phyloP scores from a whole-genome alignment of 2,797 vertebrate genomes.

The Sus cebifrons region DNA sequence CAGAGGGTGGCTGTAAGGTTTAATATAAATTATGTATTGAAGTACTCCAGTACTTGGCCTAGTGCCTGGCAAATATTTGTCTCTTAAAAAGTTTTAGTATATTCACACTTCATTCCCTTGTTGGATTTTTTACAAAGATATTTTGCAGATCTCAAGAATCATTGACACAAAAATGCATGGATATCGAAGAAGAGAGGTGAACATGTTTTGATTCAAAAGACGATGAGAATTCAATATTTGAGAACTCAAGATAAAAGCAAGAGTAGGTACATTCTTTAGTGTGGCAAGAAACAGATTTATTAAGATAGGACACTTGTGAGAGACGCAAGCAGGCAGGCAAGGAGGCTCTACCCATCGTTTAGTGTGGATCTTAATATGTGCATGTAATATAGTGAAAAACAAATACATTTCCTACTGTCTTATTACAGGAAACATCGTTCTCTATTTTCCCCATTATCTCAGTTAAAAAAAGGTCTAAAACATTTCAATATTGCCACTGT shows the following conservation, averaged over 20 bases:
- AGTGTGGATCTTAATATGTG: neutral
- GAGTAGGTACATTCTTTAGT: neutral
- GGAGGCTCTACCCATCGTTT: neutral
- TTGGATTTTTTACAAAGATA: neutral
- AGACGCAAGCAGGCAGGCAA: no score
- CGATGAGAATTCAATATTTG: neutral
- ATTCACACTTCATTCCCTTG: neutral
- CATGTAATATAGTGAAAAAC: neutral
- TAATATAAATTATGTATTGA: neutral
- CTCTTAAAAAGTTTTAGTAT: neutral
- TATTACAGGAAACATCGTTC: neutral
- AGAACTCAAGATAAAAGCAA: neutral
- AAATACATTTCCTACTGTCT: neutral
- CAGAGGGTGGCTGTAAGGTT: neutral
- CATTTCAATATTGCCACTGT: neutral
- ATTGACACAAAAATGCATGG: neutral
- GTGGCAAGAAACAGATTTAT: neutral
- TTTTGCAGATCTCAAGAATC: neutral
- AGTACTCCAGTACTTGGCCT: neutral
- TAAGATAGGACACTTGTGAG: no score
- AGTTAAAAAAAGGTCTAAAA: neutral
- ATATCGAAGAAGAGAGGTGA: neutral
- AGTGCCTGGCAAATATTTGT: neutral
- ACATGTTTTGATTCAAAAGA: slow-evolving; percentile 19
- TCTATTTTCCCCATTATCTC: neutral